phyloP scores from a whole-genome alignment of 2,113 vertebrate genomes.

The Falco punctatus region DNA sequence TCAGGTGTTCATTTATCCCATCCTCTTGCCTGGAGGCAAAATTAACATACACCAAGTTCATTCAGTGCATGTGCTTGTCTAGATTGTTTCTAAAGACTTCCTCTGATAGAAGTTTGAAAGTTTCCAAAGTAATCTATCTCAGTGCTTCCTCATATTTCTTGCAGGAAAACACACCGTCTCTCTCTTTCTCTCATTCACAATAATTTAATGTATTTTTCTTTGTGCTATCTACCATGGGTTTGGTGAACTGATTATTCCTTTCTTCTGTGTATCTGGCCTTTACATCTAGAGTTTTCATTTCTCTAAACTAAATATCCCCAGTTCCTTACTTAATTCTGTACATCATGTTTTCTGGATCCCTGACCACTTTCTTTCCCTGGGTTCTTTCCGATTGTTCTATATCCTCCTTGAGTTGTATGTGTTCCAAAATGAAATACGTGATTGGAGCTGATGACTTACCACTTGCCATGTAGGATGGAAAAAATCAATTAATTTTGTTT shows the following conservation, averaged over 20 bases:
- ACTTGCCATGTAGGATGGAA: not conserved
- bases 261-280: not conserved
- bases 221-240: not conserved
- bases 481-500: not conserved
- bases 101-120: not conserved
- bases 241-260: not conserved
- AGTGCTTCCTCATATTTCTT: not conserved
- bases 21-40: not conserved
- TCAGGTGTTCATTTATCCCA: not conserved
- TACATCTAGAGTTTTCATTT: not conserved
- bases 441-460: not conserved
- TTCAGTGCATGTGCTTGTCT: not conserved
- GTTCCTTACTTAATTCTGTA: not conserved
- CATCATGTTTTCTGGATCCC: not conserved
- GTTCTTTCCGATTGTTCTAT: not conserved
- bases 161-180: rapidly evolving
- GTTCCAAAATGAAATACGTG: not conserved
- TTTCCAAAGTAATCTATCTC: not conserved
- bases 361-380: not conserved
- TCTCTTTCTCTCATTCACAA: not conserved
- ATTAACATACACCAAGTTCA: not conserved
- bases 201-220: not conserved
- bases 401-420: not conserved
- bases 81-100: not conserved
- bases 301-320: not conserved